phyloP scores from a whole-genome alignment of 2,113 vertebrate genomes.

The Pampusana beccarii region DNA sequence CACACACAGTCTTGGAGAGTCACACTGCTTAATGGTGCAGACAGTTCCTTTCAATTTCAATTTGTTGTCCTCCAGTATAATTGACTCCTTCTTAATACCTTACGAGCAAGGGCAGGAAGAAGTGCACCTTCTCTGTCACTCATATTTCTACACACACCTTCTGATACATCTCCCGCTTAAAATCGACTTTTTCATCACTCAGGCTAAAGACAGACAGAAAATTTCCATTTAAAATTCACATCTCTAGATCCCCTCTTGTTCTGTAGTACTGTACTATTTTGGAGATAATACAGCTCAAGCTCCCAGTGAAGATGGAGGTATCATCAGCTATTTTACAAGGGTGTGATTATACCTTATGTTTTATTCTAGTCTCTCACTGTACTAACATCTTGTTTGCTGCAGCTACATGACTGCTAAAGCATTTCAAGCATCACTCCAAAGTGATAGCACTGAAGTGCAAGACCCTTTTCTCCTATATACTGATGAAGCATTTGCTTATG shows the following conservation, averaged over 20 bases:
- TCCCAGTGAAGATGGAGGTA: neutral
- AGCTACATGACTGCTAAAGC: neutral
- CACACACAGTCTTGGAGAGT: neutral
- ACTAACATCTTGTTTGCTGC: constrained; percentile 1
- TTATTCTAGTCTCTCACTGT: neutral
- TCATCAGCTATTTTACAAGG: neutral
- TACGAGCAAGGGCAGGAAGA: neutral
- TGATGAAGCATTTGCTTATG: neutral
- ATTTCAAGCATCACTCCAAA: neutral
- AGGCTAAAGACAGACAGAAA: neutral
- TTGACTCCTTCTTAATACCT: neutral
- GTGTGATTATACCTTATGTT: neutral
- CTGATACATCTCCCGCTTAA: neutral
- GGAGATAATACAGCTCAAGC: neutral
- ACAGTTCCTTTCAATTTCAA: constrained; percentile 21
- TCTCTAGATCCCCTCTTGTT: neutral
- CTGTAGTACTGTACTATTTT: neutral
- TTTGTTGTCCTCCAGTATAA: neutral
- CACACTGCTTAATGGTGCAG: neutral
- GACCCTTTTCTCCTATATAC: neutral
- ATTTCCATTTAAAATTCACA: neutral
- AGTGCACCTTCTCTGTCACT: neutral
- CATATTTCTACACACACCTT: neutral
- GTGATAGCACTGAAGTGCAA: neutral
- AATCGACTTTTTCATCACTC: neutral